Conservation (phyloP, 2,797 vertebrate genomes). For the Capromys pilorides region DNA sequence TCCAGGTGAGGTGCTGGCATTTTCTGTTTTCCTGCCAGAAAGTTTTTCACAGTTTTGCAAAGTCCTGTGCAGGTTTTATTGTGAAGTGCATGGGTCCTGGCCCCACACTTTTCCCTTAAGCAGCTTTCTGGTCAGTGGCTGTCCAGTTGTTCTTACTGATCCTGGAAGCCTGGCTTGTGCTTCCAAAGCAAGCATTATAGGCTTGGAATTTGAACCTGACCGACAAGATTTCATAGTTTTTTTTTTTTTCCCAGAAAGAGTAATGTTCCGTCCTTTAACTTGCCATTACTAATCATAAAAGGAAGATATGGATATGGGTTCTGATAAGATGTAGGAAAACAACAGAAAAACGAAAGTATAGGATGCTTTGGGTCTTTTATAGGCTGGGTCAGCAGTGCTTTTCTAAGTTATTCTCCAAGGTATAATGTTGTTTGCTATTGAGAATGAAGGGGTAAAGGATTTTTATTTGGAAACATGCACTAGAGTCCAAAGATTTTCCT, state of each 20-base stretch:
- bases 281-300: not conserved
- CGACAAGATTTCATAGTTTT: not conserved
- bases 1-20: not conserved
- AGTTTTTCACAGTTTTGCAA: not conserved
- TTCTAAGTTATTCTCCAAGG: not conserved
- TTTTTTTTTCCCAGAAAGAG: not conserved
- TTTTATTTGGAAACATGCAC: conserved; percentile 64
- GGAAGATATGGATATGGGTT: not conserved
- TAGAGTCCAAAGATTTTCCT: conserved; percentile 53
- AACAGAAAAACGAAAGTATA: not conserved
- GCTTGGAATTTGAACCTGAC: not conserved
- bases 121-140: not conserved
- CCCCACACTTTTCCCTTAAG: not conserved
- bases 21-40: not conserved
- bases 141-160: not conserved
- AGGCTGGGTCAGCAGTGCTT: not conserved
- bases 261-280: not conserved
- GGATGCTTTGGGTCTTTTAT: not conserved
- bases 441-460: not conserved
- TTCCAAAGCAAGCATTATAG: not conserved
- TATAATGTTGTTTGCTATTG: not conserved
- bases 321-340: not conserved
- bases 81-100: not conserved
- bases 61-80: not conserved
- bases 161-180: too few relatives aligned